These are phyloP conservation scores for Sphyrna mokarran DNA, from an alignment of 2,113 vertebrate species.

Conservation along the genomic window DNA sequence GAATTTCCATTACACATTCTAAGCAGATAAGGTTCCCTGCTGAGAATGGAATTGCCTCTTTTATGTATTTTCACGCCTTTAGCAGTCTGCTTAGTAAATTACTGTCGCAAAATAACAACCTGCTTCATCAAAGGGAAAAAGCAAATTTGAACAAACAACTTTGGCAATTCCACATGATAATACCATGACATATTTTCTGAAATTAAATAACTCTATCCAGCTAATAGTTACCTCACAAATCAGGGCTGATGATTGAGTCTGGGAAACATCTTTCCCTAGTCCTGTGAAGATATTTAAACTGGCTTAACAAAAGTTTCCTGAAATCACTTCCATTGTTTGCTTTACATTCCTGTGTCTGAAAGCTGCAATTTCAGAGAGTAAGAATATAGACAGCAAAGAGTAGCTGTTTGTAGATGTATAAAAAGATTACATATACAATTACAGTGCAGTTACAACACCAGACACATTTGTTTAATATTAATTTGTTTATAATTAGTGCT, in stretches of 20 bases:
- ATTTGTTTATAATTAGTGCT: not conserved
- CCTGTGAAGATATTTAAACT: no score
- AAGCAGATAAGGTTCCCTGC: not conserved
- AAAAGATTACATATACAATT: not conserved
- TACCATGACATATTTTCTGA: not conserved
- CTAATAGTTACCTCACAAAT: no score
- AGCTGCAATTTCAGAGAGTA: not conserved
- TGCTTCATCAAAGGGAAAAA: not conserved
- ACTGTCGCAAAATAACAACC: not conserved
- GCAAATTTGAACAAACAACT: not conserved
- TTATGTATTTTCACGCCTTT: not conserved
- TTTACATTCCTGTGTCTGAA: not conserved
- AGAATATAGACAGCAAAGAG: not conserved
- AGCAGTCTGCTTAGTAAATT: not conserved
- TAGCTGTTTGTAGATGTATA: not conserved
- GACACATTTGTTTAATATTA: not conserved
- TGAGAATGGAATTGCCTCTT: not conserved
- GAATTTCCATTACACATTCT: not conserved
- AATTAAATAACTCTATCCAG: no score
- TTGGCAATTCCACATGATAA: not conserved
- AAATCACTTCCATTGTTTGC: not conserved
- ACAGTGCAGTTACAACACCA: not conserved
- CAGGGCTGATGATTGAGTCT: no score
- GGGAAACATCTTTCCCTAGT: no score
- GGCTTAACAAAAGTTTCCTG: not conserved